These are phyloP conservation scores for Autographa gamma DNA, from an alignment of 2,888 invertebrate genomes.

Conservation along the genomic window DNA sequence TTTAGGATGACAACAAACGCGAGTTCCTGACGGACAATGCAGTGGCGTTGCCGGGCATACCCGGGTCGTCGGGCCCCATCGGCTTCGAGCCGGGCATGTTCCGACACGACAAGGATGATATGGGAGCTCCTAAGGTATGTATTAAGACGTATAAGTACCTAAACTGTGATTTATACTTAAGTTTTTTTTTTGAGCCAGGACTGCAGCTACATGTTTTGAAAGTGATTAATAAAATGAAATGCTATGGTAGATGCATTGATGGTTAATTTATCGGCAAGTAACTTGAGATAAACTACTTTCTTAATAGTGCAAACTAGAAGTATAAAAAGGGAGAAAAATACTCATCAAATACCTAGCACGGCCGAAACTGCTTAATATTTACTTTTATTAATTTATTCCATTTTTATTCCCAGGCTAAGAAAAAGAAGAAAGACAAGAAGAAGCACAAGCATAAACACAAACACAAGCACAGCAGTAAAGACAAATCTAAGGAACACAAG, in stretches of 20 bases:
- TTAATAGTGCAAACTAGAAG: too few relatives aligned
- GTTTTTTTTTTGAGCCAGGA: too few relatives aligned
- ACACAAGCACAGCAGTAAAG: slow-evolving; percentile 92
- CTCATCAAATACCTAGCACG: too few relatives aligned
- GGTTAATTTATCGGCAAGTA: too few relatives aligned
- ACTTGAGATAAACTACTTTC: too few relatives aligned
- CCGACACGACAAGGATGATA: slow-evolving; percentile 89
- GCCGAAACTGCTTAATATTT: background rate
- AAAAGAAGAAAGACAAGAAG: slow-evolving; percentile 94
- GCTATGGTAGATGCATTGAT: too few relatives aligned
- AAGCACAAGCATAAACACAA: slow-evolving; percentile 97
- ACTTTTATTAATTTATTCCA: background rate
- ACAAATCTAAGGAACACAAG: slow-evolving; percentile 85
- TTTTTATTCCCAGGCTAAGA: slow-evolving; percentile 85
- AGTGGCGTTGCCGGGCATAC: slow-evolving; percentile 92
- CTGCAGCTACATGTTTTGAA: too few relatives aligned
- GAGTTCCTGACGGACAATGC: slow-evolving; percentile 94
- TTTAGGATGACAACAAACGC: slow-evolving; percentile 89
- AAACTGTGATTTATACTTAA: background rate
- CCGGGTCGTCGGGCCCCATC: slow-evolving; percentile 91
- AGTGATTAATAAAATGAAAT: too few relatives aligned
- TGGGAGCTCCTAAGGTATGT: slow-evolving; percentile 81
- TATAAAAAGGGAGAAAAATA: too few relatives aligned
- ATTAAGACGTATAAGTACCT: background rate
- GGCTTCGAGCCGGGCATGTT: slow-evolving; percentile 97